These are phyloP conservation scores for Drosophila fuyamai DNA, from an alignment of 1,140 invertebrate species.

Conservation along the genomic window DNA sequence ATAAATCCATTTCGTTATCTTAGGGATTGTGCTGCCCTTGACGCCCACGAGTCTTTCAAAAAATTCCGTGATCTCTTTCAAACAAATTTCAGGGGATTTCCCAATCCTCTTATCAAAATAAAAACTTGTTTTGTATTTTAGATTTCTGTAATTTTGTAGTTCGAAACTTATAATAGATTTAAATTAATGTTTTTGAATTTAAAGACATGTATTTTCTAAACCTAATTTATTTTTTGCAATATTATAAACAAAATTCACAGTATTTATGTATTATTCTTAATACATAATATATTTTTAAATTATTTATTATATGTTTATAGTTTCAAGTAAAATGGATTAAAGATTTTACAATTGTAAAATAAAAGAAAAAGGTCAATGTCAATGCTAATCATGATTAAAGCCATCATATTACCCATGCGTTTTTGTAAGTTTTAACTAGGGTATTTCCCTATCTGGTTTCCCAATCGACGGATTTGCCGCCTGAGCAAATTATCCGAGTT, in stretches of 20 bases:
- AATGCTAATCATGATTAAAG: no score
- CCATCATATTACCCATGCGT: background rate
- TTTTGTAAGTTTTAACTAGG: background rate
- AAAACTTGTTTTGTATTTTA: background rate
- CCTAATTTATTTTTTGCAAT: no score
- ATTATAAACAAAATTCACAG: no score
- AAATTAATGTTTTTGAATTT: no score
- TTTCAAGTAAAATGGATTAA: no score
- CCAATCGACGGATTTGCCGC: conserved; percentile 39
- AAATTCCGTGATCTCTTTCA: background rate
- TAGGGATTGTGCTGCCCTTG: background rate
- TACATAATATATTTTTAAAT: no score
- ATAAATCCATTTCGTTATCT: background rate
- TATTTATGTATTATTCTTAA: no score
- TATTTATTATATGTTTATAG: no score
- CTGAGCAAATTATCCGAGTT: conserved; percentile 38
- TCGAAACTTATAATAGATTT: no score
- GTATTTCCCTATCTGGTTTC: conserved; percentile 15
- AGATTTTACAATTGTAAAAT: no score
- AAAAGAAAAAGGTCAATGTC: no score
- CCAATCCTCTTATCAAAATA: background rate
- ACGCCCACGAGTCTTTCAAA: background rate
- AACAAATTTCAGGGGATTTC: background rate
- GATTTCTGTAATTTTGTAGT: background rate
- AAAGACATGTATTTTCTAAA: no score